Base-by-base conservation (phyloP, 2,797 vertebrate genomes). In the Mionectes olivaceus region DNA sequence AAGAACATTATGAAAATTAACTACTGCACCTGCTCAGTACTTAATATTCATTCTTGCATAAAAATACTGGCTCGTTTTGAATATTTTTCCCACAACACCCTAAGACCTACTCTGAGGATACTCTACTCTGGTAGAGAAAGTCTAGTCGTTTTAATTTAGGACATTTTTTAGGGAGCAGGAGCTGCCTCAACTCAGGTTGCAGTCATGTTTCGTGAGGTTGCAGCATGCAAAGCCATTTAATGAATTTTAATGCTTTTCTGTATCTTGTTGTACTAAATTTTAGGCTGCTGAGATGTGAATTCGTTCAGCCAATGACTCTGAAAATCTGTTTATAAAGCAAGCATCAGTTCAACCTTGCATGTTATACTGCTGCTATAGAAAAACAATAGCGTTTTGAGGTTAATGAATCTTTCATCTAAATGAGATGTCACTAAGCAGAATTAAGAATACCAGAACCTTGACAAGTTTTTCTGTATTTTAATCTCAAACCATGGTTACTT, bases 1-100 rank as follows among this genome's bases (percentile, higher is more conserved):
- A 82, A 71, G 88, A 92, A 77, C 84, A 87, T 96, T 85, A 96
- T 95, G 93, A 96, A 96, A 96, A 96, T 97, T 93, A 96, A 93
- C 78, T 59, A 30, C 89, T 77, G 77, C 94, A 97, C 91, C 93
- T 97, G 94, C 75, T 96, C 73, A 53, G 75, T 88, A 81, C 56
- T 94, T 93, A 92, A 86, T 87, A 94, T 89, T 87, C 53, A 56
- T 78, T 79, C 82, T 82, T 83, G 56, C 75, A 71, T 74, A 74
- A 87, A 96, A 94, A 94, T 83, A 91, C n/a, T 76, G 33, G 8
- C 68, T 95, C 27, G 19, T 61, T 77, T 86, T 18, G 75, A 57
- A 44, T 84, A 44, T 53, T 77, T 96, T 77, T 25, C 55, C 22
- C 35, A 47, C 11, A 56, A 52, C 21, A 82, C 30, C 19, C 13